phyloP scores from a whole-genome alignment of 2,113 vertebrate genomes.

The Gobio gobio region DNA sequence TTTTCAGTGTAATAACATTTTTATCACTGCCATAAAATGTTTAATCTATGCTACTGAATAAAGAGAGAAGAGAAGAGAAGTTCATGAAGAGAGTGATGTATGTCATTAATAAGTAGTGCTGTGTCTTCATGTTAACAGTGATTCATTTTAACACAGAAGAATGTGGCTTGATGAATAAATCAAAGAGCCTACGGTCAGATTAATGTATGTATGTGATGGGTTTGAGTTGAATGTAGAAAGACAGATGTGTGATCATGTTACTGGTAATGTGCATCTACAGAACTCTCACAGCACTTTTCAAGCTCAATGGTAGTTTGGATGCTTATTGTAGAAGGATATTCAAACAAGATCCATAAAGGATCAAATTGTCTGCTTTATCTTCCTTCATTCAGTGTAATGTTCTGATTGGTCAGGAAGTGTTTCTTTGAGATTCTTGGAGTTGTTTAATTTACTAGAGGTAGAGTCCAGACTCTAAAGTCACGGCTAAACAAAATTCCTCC shows the following conservation, averaged over 20 bases:
- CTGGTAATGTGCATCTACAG: neutral
- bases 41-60: neutral
- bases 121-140: constrained; percentile 67
- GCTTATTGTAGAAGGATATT: neutral
- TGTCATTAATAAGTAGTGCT: constrained; percentile 26
- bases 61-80: neutral
- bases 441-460: neutral
- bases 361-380: neutral
- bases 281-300: constrained; percentile 10
- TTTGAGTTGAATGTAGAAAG: constrained; percentile 3
- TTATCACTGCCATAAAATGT: constrained; percentile 25
- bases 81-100: neutral
- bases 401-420: neutral
- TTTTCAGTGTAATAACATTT: constrained; percentile 18
- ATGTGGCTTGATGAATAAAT: constrained; percentile 44
- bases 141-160: constrained; percentile 69
- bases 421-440: neutral
- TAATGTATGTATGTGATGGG: constrained; percentile 21
- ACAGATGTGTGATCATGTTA: neutral
- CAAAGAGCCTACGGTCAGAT: constrained; percentile 34
- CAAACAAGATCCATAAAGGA: neutral
- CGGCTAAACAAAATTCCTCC: neutral
- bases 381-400: neutral
- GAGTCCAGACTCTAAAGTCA: neutral
- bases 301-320: neutral